Percentiles rank a stretch among this genome's conserved stretches.
Evolutionary conservation across 2,888 invertebrate species (phyloP).

Genomic region (Cataglyphis cursor): DNA sequence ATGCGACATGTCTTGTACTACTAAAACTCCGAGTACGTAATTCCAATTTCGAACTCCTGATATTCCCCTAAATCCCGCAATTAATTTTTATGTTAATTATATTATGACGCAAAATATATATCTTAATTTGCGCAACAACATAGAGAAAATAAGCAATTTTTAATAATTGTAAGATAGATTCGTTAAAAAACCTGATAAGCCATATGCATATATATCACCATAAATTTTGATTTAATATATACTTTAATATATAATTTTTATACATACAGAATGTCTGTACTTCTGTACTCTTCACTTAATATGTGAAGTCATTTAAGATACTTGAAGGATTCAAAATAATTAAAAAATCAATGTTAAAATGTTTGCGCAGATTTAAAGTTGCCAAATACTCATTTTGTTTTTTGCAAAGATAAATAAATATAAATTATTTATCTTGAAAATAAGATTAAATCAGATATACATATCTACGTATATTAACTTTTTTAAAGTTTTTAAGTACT

Average conservation of each 20-base stretch:
- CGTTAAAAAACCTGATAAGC: background rate
- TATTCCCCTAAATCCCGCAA: background rate
- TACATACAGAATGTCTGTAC: background rate
- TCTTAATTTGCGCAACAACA: background rate
- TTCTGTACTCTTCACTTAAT: no score
- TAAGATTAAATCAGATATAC: background rate
- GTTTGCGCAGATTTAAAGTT: no score
- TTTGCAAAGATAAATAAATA: no score
- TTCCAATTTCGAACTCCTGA: background rate
- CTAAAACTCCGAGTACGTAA: background rate
- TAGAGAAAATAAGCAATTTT: background rate
- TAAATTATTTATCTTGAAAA: background rate
- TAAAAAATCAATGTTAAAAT: no score
- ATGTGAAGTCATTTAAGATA: background rate
- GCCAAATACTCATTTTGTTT: no score
- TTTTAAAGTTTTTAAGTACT: background rate
- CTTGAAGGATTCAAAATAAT: background rate
- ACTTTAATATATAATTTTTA: background rate
- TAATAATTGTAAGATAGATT: background rate
- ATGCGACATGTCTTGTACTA: constrained; percentile 2
- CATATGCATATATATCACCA: background rate
- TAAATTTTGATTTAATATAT: background rate
- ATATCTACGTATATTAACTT: background rate
- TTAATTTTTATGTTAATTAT: constrained; percentile 26
- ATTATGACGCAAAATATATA: background rate